These are phyloP conservation scores for Acronicta alni DNA, from an alignment of 2,888 invertebrate species.

Conservation along the genomic window DNA sequence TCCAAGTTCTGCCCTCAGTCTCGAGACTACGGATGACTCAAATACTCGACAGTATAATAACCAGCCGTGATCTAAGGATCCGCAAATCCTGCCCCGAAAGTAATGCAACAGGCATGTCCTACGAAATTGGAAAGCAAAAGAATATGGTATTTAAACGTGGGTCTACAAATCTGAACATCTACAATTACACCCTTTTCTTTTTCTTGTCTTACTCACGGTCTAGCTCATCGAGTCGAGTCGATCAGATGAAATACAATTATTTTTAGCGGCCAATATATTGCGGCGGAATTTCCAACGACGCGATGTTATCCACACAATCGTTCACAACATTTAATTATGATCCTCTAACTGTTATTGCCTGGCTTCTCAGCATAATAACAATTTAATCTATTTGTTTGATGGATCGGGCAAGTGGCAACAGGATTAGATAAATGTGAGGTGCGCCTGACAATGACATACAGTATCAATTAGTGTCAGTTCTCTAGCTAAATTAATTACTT, in stretches of 20 bases:
- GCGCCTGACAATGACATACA: slow-evolving; percentile 20
- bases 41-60: too few relatives aligned
- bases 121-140: too few relatives aligned
- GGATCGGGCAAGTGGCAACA: background rate
- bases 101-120: too few relatives aligned
- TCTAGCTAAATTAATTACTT: slow-evolving; percentile 20
- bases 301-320: slow-evolving; percentile 1
- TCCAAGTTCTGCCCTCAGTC: too few relatives aligned
- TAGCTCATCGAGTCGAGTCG: slow-evolving; percentile 16
- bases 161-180: too few relatives aligned
- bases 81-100: too few relatives aligned
- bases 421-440: slow-evolving; percentile 9
- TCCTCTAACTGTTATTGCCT: slow-evolving; percentile 16
- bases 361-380: slow-evolving; percentile 24
- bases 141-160: too few relatives aligned
- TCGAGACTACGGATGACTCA: too few relatives aligned
- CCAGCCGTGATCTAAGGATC: too few relatives aligned
- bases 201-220: slow-evolving; percentile 22
- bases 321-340: slow-evolving; percentile 15
- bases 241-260: slow-evolving; percentile 51
- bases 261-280: slow-evolving; percentile 36
- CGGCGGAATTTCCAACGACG: slow-evolving; percentile 3
- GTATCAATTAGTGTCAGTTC: slow-evolving; percentile 37
- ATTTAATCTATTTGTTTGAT: slow-evolving; percentile 25
- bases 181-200: background rate